A percentile compares a stretch with the other conserved stretches of the same genome.
phyloP scores from a whole-genome alignment of 2,113 vertebrate species.

The Dipodomys stephensi region DNA sequence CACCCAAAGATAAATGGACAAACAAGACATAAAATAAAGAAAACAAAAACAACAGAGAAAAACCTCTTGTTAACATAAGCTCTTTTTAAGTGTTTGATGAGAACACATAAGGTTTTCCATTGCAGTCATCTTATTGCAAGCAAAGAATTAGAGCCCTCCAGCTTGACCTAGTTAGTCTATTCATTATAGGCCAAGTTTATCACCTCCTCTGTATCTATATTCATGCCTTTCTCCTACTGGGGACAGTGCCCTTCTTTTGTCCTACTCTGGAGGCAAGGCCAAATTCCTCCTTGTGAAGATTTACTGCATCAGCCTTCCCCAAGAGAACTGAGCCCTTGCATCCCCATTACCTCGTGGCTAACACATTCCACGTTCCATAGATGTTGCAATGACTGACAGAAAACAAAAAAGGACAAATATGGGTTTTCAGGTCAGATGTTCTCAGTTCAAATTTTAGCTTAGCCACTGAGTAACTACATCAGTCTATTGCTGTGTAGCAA shows the following conservation, averaged over 20 bases:
- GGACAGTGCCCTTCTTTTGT: background rate
- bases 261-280: background rate
- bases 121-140: background rate
- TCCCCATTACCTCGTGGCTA: background rate
- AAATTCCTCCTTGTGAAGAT: background rate
- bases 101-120: background rate
- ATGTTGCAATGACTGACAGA: background rate
- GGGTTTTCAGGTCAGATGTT: background rate
- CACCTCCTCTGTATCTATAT: background rate
- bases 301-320: background rate
- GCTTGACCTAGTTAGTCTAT: background rate
- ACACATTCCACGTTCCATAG: background rate
- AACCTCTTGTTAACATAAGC: no score
- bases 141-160: background rate
- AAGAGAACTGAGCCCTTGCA: background rate
- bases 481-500: background rate
- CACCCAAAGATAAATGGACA: no score
- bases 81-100: background rate
- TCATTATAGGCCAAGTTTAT: background rate
- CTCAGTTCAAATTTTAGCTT: constrained; percentile 3
- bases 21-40: no score
- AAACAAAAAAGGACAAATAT: background rate
- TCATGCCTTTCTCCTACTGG: background rate
- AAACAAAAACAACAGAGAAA: no score
- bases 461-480: background rate